Conservation (phyloP, 1,140 invertebrate species). For the Papilio aristodemus region DNA sequence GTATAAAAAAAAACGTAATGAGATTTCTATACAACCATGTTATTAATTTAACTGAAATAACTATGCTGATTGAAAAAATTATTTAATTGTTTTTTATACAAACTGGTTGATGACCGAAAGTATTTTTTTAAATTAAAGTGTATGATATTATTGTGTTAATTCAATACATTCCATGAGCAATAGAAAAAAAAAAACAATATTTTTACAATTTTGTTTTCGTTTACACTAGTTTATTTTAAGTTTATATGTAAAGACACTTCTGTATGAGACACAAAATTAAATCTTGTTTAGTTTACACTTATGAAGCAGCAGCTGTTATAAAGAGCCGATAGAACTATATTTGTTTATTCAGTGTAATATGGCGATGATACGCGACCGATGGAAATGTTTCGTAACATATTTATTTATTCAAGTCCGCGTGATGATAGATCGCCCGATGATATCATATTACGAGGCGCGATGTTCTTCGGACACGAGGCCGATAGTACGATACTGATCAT, state of each 20-base stretch:
- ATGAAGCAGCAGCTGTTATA: not conserved
- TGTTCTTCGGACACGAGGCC: slow-evolving; percentile 29
- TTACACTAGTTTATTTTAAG: too few relatives aligned
- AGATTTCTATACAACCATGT: slow-evolving; percentile 30
- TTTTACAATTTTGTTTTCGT: too few relatives aligned
- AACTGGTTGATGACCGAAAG: not conserved
- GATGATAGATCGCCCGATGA: slow-evolving; percentile 51
- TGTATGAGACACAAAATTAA: too few relatives aligned
- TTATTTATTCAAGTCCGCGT: slow-evolving; percentile 32
- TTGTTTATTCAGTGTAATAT: slow-evolving; percentile 4
- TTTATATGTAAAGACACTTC: too few relatives aligned
- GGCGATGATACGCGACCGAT: not conserved
- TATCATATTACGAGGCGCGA: slow-evolving; percentile 46
- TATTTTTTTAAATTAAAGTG: too few relatives aligned
- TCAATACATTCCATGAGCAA: too few relatives aligned
- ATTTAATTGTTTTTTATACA: slow-evolving; percentile 1
- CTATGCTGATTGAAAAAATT: slow-evolving; percentile 30
- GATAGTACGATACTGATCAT: slow-evolving; percentile 48
- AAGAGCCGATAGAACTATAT: not conserved
- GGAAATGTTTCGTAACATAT: slow-evolving; percentile 30
- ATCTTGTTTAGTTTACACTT: not conserved
- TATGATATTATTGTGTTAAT: too few relatives aligned
- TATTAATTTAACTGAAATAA: slow-evolving; percentile 26
- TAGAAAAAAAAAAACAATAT: too few relatives aligned
- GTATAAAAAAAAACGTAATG: slow-evolving; percentile 37